These are phyloP conservation scores for Chloromyia formosa DNA, from an alignment of 2,888 invertebrate genomes.

Conservation along the genomic window DNA sequence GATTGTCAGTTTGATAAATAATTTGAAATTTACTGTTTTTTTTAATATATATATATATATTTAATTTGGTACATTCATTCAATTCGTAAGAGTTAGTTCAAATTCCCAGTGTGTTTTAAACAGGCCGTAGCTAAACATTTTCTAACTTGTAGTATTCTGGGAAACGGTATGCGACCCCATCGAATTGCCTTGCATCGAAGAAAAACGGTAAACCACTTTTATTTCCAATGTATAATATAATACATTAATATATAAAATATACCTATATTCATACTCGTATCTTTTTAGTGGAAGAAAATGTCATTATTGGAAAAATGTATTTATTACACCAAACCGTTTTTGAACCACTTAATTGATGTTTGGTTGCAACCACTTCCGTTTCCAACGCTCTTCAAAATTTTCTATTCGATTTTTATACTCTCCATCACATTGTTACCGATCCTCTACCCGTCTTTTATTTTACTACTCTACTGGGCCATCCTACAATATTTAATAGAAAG, in stretches of 20 bases:
- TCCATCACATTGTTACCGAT: slow-evolving; percentile 64
- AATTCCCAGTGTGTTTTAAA: too few relatives aligned
- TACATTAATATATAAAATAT: not conserved
- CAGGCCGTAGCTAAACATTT: too few relatives aligned
- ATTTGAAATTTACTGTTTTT: too few relatives aligned
- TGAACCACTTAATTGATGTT: slow-evolving; percentile 62
- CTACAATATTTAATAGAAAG: slow-evolving; percentile 64
- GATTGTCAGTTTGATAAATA: too few relatives aligned
- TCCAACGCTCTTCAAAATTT: slow-evolving; percentile 66
- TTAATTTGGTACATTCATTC: too few relatives aligned
- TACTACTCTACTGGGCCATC: slow-evolving; percentile 62
- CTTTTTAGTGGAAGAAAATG: slow-evolving; percentile 44
- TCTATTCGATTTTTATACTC: slow-evolving; percentile 64
- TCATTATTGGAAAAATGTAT: slow-evolving; percentile 29
- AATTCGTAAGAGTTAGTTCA: too few relatives aligned
- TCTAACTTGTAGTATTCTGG: not conserved
- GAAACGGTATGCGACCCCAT: slow-evolving; percentile 52
- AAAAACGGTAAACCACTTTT: slow-evolving; percentile 22
- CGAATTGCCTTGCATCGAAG: slow-evolving; percentile 20
- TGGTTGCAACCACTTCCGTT: slow-evolving; percentile 67
- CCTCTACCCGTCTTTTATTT: slow-evolving; percentile 63
- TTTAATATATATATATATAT: too few relatives aligned
- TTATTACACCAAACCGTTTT: slow-evolving; percentile 55
- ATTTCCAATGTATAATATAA: not conserved
- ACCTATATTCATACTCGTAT: not conserved